Base-by-base conservation (phyloP, 2,113 vertebrate genomes). In the Zosterops lateralis region DNA sequence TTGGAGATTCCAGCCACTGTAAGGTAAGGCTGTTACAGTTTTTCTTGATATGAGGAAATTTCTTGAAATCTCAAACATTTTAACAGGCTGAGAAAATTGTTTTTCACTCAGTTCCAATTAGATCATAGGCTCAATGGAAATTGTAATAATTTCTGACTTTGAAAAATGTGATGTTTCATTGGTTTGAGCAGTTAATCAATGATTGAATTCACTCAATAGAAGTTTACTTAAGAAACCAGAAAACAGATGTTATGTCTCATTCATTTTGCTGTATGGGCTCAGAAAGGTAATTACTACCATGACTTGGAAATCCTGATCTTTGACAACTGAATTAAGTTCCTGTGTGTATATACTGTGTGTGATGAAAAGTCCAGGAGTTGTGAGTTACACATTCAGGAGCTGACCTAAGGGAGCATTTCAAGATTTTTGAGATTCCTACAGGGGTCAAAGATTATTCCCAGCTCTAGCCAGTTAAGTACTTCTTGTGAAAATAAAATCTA, bases 171-270 rank as follows among this genome's bases (percentile, higher is more conserved):
- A 83, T 89, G 56, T 95, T 72, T 96, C 67, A 97, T 96, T 97
- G 93, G 25, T 48, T 95, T 85, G 87, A 95, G 85, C 96, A 97
- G 91, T 62, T 96, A 95, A 95, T 97, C 96, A 96, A 95, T 97
- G 87, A 91, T 26, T 92, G 87, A 93, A 94, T 94, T 95, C 87
- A 90, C 60, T 95, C 58, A 0, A 95, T 95, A 72, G 36, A 89
- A 78, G 95, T 96, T 95, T 95, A 92, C 84, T 91, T 89, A 95
- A 89, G 78, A 91, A 92, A 91, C 42, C 67, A 95, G 93, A 95
- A 97, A 97, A 95, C 89, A 96, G 89, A 95, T 97, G 96, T 96
- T 95, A 85, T 83, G 91, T 95, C 94, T 91, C 82, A 91, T 90
- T 95, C 93, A 85, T 94, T 97, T 92, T 96, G 42, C 48, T 93